phyloP scores from a whole-genome alignment of 1,140 invertebrate genomes.

The Drosophila fuyamai region DNA sequence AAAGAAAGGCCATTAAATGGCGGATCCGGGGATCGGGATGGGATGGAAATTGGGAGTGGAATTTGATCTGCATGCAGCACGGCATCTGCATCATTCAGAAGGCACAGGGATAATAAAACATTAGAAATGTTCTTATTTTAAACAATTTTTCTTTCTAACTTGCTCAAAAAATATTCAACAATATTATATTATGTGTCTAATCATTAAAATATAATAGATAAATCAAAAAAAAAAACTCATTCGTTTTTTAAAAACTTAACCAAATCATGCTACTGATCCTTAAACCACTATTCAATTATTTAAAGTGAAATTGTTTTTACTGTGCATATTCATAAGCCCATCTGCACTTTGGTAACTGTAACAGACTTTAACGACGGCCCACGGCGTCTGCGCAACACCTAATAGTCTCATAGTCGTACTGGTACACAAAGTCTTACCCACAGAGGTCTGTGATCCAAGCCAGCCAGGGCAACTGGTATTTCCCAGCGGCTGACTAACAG shows the following conservation, averaged over 20 bases:
- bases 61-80: constrained; percentile 43
- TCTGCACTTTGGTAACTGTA: constrained; percentile 54
- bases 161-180: too few relatives aligned
- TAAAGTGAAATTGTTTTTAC: background rate
- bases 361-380: constrained; percentile 59
- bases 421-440: background rate
- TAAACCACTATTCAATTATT: background rate
- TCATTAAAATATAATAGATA: too few relatives aligned
- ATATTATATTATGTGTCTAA: too few relatives aligned
- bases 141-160: too few relatives aligned
- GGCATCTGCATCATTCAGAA: constrained; percentile 36
- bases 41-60: background rate
- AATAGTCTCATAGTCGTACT: constrained; percentile 13
- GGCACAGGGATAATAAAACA: background rate
- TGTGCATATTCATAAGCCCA: constrained; percentile 25
- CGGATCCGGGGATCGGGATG: background rate
- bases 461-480: constrained; percentile 65
- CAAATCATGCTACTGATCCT: background rate
- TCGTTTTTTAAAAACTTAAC: too few relatives aligned
- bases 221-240: too few relatives aligned
- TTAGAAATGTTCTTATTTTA: too few relatives aligned
- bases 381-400: constrained; percentile 79
- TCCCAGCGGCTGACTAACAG: constrained; percentile 77
- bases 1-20: constrained; percentile 76
- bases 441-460: constrained; percentile 31